Evolutionary conservation across 1,140 invertebrate genomes (phyloP), one percentile per base, ranked within the genome.

Genomic region (Sweltsa coloradensis): DNA sequence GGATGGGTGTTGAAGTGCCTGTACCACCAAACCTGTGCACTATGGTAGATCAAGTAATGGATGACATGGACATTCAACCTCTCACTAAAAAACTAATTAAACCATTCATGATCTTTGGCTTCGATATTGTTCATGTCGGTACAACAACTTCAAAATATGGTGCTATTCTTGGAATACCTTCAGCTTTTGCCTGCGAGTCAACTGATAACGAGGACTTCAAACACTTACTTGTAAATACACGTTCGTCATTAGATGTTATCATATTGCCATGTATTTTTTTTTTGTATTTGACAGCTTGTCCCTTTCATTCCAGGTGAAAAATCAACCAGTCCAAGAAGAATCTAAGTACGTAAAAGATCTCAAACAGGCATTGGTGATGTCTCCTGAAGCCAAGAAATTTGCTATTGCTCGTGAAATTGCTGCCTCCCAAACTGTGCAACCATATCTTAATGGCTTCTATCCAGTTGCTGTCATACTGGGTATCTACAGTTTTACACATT

Each of bases 351-450:
- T 78, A 0, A 62, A 72, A 52, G 55, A 72, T 29, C 66, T 89
- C 13, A 56, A 78, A 24, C 58, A 81, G 3, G 73, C 83, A 1
- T 53, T 88, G 13, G 58, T 85, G 2, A 55, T 89, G 2, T 77
- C 79, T 7, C 77, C 85, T 34, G 74, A 83, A 36, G 83, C 83
- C 4, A 74, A 86, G 57, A 72, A 83, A 46, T 89, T 85, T 69
- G 84, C 76, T 9, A 76, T 89, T 19, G 84, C 81, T 42, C 70
- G 77, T 48, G 76, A 87, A 66, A 71, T 89, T 34, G 58, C 78
- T 42, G 68, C 72, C 57, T 60, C 69, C 9, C 63, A 76, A 42
- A 74, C 73, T 6, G 59, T 70, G 39, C 69, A 76, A 52, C 53
- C 77, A 5, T 56, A 73, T 13, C 56, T 71, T 34, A 71, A 76